Percentiles rank a stretch among this genome's conserved stretches.
Conservation (phyloP, 2,113 vertebrate genomes). For the Chaetodon trifascialis region DNA sequence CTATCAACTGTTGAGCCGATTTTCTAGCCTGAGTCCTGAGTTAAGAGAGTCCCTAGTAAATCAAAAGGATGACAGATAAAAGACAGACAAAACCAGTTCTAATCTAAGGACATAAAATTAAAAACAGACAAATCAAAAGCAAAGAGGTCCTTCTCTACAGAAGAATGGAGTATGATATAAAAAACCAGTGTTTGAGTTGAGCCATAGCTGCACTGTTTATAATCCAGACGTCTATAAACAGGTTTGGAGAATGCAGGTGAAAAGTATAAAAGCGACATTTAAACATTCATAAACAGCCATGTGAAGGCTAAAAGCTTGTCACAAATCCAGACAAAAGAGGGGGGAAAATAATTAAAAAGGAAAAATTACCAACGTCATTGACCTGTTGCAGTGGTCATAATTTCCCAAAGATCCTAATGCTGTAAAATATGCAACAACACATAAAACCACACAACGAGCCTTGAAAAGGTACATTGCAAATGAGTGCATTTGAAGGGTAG, state of each 20-base stretch:
- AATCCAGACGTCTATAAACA: slow-evolving; percentile 64
- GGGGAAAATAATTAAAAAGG: slow-evolving; percentile 91
- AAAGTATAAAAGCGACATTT: slow-evolving; percentile 45
- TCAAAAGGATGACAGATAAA: not conserved
- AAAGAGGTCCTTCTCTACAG: slow-evolving; percentile 24
- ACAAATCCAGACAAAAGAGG: slow-evolving; percentile 67
- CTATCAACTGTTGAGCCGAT: not conserved
- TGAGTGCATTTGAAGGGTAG: slow-evolving; percentile 62
- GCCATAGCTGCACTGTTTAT: slow-evolving; percentile 65
- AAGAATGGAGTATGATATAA: slow-evolving; percentile 53
- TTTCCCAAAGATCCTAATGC: slow-evolving; percentile 98
- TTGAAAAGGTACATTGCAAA: slow-evolving; percentile 87
- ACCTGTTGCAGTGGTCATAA: slow-evolving; percentile 96
- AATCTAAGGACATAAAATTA: not conserved
- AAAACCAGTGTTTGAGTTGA: slow-evolving; percentile 57
- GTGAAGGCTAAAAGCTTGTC: slow-evolving; percentile 61
- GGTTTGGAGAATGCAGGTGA: slow-evolving; percentile 56
- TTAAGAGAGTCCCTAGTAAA: not conserved
- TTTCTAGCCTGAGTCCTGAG: not conserved
- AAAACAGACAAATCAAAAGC: not conserved
- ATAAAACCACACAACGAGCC: slow-evolving; percentile 92
- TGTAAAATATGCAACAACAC: slow-evolving; percentile 98
- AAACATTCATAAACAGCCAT: slow-evolving; percentile 63
- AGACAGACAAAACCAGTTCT: not conserved
- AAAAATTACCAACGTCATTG: slow-evolving; percentile 97